Base-by-base conservation (phyloP, 2,113 vertebrate genomes). In the Barbus barbus region DNA sequence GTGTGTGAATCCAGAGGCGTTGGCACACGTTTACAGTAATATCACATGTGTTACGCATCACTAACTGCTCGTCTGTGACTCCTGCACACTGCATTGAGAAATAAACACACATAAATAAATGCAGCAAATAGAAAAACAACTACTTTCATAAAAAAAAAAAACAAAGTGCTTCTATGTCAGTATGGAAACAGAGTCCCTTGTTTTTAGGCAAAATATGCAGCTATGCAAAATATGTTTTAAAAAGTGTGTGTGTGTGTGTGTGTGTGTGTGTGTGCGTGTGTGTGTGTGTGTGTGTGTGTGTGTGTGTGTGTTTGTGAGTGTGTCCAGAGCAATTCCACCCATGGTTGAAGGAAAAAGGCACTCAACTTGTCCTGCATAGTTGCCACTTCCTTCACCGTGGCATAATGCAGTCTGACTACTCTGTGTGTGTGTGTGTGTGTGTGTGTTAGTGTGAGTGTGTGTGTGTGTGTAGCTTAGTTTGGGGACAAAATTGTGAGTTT, bases 261-360 rank as follows among this genome's bases (percentile, higher is more conserved):
- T n/a, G n/a, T n/a, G n/a, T n/a, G 33, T 6, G 33, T 36, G 36
- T 36, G 36, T 36, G 33, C 0, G 33, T 4, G 33, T 4, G 33
- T 4, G 36, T 36, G 38, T 41, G 38, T 41, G 38, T 41, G 38
- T 41, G 38, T 41, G 38, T 41, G 78, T 82, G 74, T 73, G 81
- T 88, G 81, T 87, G 83, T 84, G 60, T 87, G 78, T 81, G 56
- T 81, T 24, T 56, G 82, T 60, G 83, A 85, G 77, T 85, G 85
- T 86, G 74, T 90, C 69, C 87, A 93, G 92, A 93, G 92, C 93
- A 94, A 91, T 91, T 92, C 90, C 90, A 90, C 92, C 91, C 87
- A 91, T 92, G 91, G 92, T 94, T 94, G 93, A 94, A 95, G 90
- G 91, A 93, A 93, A 94, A 95, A 95, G 94, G 94, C 94, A 94